Conservation (phyloP, 2,797 vertebrate species). For the Molossus molossus region DNA sequence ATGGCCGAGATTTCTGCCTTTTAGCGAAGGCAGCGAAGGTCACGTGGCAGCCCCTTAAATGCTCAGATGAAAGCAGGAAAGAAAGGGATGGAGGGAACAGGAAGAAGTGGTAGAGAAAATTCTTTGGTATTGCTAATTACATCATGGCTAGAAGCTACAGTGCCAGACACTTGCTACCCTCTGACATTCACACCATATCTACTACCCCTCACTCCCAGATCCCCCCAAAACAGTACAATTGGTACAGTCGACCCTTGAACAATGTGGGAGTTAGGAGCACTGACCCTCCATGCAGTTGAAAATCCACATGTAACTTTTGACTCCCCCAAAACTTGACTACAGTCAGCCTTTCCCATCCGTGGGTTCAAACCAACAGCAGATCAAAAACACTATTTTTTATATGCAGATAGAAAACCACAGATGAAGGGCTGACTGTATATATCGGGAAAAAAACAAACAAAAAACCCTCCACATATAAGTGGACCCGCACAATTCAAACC, state of each 20-base stretch:
- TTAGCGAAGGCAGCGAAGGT: conserved; percentile 54
- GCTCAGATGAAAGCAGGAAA: neutral
- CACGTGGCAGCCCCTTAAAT: neutral
- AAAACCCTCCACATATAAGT: neutral
- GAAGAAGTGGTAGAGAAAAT: neutral
- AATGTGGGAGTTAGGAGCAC: neutral
- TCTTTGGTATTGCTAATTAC: neutral
- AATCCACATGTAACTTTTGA: neutral
- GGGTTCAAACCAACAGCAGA: neutral
- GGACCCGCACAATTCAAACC: neutral
- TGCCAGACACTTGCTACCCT: neutral
- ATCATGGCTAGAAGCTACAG: neutral
- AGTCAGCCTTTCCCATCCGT: neutral
- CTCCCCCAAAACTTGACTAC: neutral
- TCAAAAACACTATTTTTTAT: neutral
- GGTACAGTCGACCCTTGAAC: neutral
- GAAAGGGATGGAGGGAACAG: neutral
- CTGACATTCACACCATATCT: neutral
- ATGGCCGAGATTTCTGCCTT: neutral
- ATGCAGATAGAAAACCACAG: neutral
- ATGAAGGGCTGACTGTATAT: neutral
- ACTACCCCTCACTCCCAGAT: too few species aligned
- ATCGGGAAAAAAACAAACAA: neutral
- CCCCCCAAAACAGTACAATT: neutral
- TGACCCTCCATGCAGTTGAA: neutral